These are phyloP conservation scores for Hemibagrus wyckioides DNA, from an alignment of 2,113 vertebrate species.

Conservation along the genomic window DNA sequence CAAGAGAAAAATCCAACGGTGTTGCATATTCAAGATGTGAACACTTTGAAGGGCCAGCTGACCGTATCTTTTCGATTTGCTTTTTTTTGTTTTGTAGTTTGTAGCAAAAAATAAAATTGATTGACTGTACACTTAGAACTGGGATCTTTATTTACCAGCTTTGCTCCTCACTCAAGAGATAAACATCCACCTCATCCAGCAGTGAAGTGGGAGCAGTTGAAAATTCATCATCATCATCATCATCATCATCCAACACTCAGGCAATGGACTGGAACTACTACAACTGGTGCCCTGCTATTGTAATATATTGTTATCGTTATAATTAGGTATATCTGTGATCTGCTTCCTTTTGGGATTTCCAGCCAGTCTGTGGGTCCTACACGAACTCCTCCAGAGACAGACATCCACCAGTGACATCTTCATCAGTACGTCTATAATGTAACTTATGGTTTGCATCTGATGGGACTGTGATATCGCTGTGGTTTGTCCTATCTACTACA, in stretches of 20 bases:
- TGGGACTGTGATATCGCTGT: constrained; percentile 50
- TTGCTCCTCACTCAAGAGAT: not conserved
- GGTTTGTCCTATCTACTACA: constrained; percentile 41
- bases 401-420: constrained; percentile 18
- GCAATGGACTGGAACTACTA: not conserved
- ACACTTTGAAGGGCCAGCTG: not conserved
- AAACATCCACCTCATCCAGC: not conserved
- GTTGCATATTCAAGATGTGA: no score
- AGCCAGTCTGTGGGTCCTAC: constrained; percentile 10
- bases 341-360: constrained; percentile 33
- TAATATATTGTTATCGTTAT: no score
- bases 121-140: not conserved
- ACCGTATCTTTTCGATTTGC: not conserved
- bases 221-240: not conserved
- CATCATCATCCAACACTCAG: not conserved
- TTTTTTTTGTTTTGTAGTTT: not conserved
- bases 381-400: constrained; percentile 22
- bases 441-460: constrained; percentile 46
- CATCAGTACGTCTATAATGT: constrained; percentile 13
- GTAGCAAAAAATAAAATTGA: not conserved
- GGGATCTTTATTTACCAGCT: not conserved
- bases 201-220: not conserved
- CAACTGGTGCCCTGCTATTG: not conserved
- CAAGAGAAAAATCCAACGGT: no score
- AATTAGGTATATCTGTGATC: not conserved